Evolutionary conservation across 2,888 invertebrate genomes (phyloP).

Genomic region (Brachypalpus laphriformis): DNA sequence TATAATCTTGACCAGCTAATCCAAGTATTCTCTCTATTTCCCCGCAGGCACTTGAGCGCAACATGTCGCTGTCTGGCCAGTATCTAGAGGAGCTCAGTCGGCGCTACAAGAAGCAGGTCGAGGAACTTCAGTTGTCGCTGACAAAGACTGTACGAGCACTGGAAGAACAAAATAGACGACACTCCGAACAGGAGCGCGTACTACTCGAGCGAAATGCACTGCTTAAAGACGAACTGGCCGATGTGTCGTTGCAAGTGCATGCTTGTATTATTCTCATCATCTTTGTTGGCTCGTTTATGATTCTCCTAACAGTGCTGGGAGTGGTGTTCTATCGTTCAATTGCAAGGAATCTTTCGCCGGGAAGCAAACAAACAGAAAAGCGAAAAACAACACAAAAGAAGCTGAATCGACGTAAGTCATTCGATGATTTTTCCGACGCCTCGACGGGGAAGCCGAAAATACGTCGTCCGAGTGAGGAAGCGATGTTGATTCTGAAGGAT

Average conservation of each 20-base stretch:
- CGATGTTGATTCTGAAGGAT: slow-evolving; percentile 85
- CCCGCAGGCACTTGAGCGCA: slow-evolving; percentile 93
- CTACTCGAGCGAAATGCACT: slow-evolving; percentile 90
- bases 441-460: slow-evolving; percentile 84
- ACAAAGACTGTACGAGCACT: slow-evolving; percentile 90
- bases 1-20: slow-evolving; percentile 34
- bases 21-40: slow-evolving; percentile 35
- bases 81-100: slow-evolving; percentile 98
- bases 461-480: slow-evolving; percentile 90
- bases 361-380: slow-evolving; percentile 42
- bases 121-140: slow-evolving; percentile 94
- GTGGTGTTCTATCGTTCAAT: slow-evolving; percentile 80
- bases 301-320: slow-evolving; percentile 79
- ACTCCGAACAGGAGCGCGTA: slow-evolving; percentile 89
- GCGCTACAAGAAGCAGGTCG: slow-evolving; percentile 97
- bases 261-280: slow-evolving; percentile 81
- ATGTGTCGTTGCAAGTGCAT: slow-evolving; percentile 85
- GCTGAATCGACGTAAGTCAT: slow-evolving; percentile 85
- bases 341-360: slow-evolving; percentile 29
- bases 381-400: slow-evolving; percentile 59
- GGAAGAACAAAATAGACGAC: slow-evolving; percentile 88
- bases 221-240: slow-evolving; percentile 86
- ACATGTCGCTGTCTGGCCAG: slow-evolving; percentile 97
- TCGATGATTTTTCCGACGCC: slow-evolving; percentile 85
- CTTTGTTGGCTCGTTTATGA: slow-evolving; percentile 80